phyloP scores from a whole-genome alignment of 1,140 invertebrate species.

The Drosophila sp. region DNA sequence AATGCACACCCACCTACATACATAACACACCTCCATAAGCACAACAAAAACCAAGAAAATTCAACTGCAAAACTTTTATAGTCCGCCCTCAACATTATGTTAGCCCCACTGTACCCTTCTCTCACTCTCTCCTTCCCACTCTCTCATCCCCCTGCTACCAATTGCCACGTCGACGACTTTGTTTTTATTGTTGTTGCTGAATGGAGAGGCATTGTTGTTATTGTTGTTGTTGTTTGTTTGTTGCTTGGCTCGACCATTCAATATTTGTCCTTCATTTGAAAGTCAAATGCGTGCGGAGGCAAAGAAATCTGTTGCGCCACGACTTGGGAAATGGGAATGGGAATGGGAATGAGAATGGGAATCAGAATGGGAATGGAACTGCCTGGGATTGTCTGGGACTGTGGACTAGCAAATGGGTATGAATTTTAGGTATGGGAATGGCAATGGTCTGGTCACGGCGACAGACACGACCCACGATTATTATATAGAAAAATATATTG shows the following conservation, averaged over 20 bases:
- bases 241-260: slow-evolving; percentile 60
- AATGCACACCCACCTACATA: slow-evolving; percentile 7
- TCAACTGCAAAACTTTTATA: slow-evolving; percentile 75
- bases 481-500: slow-evolving; percentile 4
- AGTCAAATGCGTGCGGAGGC: slow-evolving; percentile 82
- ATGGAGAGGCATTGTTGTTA: slow-evolving; percentile 20
- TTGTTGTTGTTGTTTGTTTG: slow-evolving; percentile 57
- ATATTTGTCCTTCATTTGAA: slow-evolving; percentile 84
- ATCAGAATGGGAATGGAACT: slow-evolving; percentile 8
- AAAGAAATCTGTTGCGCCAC: slow-evolving; percentile 78
- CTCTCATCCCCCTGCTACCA: slow-evolving; percentile 16
- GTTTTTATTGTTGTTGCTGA: slow-evolving; percentile 1
- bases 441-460: slow-evolving; percentile 1
- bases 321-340: slow-evolving; percentile 31
- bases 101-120: slow-evolving; percentile 12
- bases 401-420: slow-evolving; percentile 1
- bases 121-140: background rate
- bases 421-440: slow-evolving; percentile 4
- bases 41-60: slow-evolving; percentile 34
- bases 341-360: slow-evolving; percentile 19
- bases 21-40: slow-evolving; percentile 9
- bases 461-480: slow-evolving; percentile 2
- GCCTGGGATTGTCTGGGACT: background rate
- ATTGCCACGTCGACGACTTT: slow-evolving; percentile 57
- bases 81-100: slow-evolving; percentile 69